A percentile compares a stretch with the other conserved stretches of the same genome.
Evolutionary conservation across 1,140 invertebrate genomes (phyloP).

Genomic region (Eciton burchellii): DNA sequence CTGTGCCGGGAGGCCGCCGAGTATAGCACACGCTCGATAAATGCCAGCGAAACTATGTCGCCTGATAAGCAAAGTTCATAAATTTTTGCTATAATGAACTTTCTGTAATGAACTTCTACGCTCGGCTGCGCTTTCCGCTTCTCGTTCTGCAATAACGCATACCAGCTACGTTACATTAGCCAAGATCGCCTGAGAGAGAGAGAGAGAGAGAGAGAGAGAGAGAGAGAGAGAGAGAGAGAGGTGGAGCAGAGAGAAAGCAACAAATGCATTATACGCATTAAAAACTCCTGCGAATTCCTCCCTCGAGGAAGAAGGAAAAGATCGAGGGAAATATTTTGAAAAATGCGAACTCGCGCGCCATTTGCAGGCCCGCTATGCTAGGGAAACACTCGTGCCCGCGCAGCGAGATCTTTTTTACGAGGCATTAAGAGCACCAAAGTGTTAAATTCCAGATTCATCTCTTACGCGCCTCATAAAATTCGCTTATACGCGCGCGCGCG

Average conservation of each 20-base stretch:
- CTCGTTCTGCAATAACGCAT: not conserved
- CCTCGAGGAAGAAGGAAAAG: too few relatives aligned
- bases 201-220: not conserved
- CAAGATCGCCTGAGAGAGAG: not conserved
- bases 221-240: too few relatives aligned
- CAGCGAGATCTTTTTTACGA: conserved; percentile 15
- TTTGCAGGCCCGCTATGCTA: not conserved
- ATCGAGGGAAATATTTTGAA: too few relatives aligned
- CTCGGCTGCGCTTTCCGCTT: not conserved
- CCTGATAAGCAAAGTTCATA: conserved; percentile 31
- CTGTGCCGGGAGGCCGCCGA: not conserved
- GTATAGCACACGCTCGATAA: not conserved
- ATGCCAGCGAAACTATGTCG: conserved; percentile 2
- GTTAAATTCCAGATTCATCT: conserved; percentile 42
- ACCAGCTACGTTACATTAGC: not conserved
- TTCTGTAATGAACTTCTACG: not conserved
- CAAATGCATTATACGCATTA: too few relatives aligned
- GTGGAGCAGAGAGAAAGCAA: too few relatives aligned
- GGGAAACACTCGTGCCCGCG: not conserved
- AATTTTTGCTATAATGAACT: conserved; percentile 28
- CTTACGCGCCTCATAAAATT: conserved; percentile 9
- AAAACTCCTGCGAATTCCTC: too few relatives aligned
- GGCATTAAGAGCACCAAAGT: conserved; percentile 15
- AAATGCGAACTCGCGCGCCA: too few relatives aligned
- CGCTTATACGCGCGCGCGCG: not conserved